Evolutionary conservation across 1,140 invertebrate genomes (phyloP), one percentile per base, ranked within the genome.

Genomic region (Artemia franciscana): DNA sequence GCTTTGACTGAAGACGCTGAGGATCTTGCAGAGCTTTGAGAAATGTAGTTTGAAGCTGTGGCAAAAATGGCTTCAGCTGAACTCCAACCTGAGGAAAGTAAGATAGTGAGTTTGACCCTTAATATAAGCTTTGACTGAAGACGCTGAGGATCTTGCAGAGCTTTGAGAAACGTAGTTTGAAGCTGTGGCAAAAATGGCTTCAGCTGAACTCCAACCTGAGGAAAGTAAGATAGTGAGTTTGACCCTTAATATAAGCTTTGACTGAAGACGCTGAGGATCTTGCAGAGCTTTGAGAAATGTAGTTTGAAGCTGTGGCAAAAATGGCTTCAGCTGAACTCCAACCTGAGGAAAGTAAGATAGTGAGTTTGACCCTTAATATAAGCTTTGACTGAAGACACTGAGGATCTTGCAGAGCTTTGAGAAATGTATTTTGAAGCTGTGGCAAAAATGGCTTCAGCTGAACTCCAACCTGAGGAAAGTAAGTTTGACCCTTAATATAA

Each of bases 141-240:
- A 64, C 91, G 76, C 71, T 90, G 87, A 24, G 83, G 80, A 73
- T 97, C 93, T 72, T 86, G 85, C 21, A 96, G 75, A 3, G 91
- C 84, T 77, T 94, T 94, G 12, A 96, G 77, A 74, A 98, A 97
- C 3, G 94, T 97, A 21, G 92, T 96, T 78, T 98, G 93, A 7
- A 98, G 77, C 77, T 98, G 94, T 9, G 95, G 94, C 68, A 98
- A 77, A 74, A 98, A 98, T 70, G 97, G 92, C 74, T 94, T 96
- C 70, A 98, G 73, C 81, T 92, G 86, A 9, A 85, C 78, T 18
- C 90, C 89, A 63, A 91, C 87, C 78, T 93, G n/a, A n/a, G n/a
- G n/a, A n/a, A n/a, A n/a, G n/a, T n/a, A n/a, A n/a, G n/a, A n/a
- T n/a, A n/a, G n/a, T n/a, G n/a, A n/a, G n/a, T n/a, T n/a, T n/a